phyloP scores from a whole-genome alignment of 2,797 vertebrate species.

The Pteronotus mesoamericanus region DNA sequence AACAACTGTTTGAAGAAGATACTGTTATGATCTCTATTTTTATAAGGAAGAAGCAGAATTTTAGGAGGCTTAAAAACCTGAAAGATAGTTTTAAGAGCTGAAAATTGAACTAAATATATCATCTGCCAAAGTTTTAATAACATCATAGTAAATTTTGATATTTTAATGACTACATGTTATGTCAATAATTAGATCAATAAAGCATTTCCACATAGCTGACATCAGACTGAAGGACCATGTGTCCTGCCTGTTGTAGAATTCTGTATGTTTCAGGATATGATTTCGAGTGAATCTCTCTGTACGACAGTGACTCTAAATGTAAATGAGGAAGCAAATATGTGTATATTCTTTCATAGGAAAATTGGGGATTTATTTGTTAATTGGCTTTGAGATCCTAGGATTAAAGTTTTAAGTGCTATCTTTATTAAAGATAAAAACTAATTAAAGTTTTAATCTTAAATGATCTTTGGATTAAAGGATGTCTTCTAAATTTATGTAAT shows the following conservation, averaged over 20 bases:
- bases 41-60: neutral
- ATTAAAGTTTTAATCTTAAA: conserved; percentile 73
- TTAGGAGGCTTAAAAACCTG: neutral
- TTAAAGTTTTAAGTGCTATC: conserved; percentile 68
- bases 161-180: neutral
- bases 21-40: neutral
- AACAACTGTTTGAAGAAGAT: neutral
- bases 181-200: neutral
- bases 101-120: neutral
- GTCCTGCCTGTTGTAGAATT: neutral
- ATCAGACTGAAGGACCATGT: neutral
- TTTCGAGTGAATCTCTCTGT: neutral
- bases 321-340: conserved; percentile 5
- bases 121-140: neutral
- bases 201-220: neutral
- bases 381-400: conserved; percentile 66
- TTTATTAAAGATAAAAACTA: conserved; percentile 71
- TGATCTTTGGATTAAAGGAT: conserved; percentile 56
- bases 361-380: conserved; percentile 63
- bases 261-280: neutral
- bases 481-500: conserved; percentile 45
- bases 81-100: neutral
- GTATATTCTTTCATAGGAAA: conserved; percentile 38
- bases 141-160: neutral
- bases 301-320: neutral